These are phyloP conservation scores for Hirtodrosophila alboralis DNA, from an alignment of 2,888 invertebrate genomes.

Conservation along the genomic window DNA sequence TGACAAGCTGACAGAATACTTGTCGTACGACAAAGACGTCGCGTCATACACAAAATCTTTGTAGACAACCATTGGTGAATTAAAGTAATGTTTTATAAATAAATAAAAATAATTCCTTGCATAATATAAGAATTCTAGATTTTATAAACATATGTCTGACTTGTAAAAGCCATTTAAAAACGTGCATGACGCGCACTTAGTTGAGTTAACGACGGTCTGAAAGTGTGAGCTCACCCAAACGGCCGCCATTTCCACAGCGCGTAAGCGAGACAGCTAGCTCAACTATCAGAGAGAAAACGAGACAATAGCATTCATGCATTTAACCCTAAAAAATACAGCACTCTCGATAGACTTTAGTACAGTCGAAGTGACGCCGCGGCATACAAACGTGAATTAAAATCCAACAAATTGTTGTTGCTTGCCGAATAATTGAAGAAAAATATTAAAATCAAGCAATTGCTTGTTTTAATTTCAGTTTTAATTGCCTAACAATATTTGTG, in stretches of 20 bases:
- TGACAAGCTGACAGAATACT: no score
- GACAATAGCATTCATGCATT: slow-evolving; percentile 53
- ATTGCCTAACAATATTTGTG: slow-evolving; percentile 11
- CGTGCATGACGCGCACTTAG: slow-evolving; percentile 16
- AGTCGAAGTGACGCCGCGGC: slow-evolving; percentile 77
- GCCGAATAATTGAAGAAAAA: slow-evolving; percentile 26
- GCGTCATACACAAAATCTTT: neutral
- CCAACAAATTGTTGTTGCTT: slow-evolving; percentile 49
- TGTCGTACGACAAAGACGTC: slow-evolving; percentile 8
- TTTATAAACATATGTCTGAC: neutral
- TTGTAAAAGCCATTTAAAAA: no score
- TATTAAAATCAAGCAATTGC: slow-evolving; percentile 21
- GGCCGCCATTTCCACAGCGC: slow-evolving; percentile 69
- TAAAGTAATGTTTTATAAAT: neutral
- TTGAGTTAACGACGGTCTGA: slow-evolving; percentile 17
- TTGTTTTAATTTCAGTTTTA: neutral
- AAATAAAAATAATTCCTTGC: neutral
- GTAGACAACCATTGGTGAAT: neutral
- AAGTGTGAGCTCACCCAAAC: slow-evolving; percentile 28
- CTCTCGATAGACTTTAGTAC: slow-evolving; percentile 69
- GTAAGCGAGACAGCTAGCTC: slow-evolving; percentile 40
- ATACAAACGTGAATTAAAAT: slow-evolving; percentile 53
- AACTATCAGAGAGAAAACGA: slow-evolving; percentile 30
- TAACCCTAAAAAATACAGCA: slow-evolving; percentile 79
- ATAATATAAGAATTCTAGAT: neutral